Conservation (phyloP, 2,888 invertebrate genomes). For the Synergus laeviventris region DNA sequence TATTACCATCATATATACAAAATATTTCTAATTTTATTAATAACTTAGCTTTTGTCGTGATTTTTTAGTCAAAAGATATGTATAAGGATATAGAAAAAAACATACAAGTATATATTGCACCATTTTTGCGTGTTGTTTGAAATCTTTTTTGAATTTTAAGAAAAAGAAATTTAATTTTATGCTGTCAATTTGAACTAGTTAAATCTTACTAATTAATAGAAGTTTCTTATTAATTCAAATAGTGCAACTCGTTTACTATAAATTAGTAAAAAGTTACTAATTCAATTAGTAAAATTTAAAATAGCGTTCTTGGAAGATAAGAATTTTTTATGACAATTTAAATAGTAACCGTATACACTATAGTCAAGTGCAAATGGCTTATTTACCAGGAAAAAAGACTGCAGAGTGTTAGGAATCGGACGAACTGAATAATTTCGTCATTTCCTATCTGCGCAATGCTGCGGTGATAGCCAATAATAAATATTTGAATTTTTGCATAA, state of each 20-base stretch:
- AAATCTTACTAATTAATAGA: too few relatives aligned
- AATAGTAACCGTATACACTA: conserved; percentile 8
- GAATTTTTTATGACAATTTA: conserved; percentile 6
- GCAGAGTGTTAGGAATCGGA: conserved; percentile 2
- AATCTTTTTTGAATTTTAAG: too few relatives aligned
- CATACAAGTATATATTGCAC: too few relatives aligned
- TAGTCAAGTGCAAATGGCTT: conserved; percentile 8
- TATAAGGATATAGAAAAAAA: conserved; percentile 6
- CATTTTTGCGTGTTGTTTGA: too few relatives aligned
- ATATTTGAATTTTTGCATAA: conserved; percentile 29
- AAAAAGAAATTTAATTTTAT: too few relatives aligned
- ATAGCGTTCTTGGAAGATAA: conserved; percentile 4
- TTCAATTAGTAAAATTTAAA: background rate
- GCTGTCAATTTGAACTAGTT: too few relatives aligned
- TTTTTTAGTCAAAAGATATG: background rate
- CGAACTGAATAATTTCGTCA: conserved; percentile 22
- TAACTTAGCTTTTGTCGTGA: too few relatives aligned
- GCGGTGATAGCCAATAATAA: conserved; percentile 12
- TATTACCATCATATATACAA: too few relatives aligned
- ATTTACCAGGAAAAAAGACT: conserved; percentile 28
- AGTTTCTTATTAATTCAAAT: too few relatives aligned
- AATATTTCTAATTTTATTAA: too few relatives aligned
- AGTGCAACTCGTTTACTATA: too few relatives aligned
- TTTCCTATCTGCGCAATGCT: conserved; percentile 3
- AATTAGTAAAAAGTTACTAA: too few relatives aligned